These are phyloP conservation scores for Ctena decussata DNA, from an alignment of 2,888 invertebrate genomes.

Conservation along the genomic window DNA sequence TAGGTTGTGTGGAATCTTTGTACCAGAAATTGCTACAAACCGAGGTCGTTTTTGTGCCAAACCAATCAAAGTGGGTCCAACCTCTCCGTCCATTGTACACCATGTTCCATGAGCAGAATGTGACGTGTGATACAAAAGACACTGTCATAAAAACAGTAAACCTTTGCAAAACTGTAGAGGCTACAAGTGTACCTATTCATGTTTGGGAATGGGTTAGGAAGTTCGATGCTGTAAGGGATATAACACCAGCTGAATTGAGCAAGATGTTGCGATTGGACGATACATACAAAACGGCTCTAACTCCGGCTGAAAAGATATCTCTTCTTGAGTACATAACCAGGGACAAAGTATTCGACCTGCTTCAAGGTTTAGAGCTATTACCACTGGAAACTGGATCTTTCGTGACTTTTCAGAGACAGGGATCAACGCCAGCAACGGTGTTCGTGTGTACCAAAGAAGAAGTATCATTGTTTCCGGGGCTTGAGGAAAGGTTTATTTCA, in stretches of 20 bases:
- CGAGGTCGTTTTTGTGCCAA: background rate
- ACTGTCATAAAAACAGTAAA: background rate
- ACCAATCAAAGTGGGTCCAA: background rate
- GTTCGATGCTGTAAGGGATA: background rate
- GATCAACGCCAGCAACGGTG: background rate
- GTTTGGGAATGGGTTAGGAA: background rate
- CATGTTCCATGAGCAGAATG: background rate
- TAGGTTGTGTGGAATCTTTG: slow-evolving; percentile 62
- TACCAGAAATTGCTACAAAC: background rate
- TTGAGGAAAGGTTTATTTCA: background rate
- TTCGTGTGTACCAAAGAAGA: background rate
- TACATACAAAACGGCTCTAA: background rate
- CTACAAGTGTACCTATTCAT: background rate
- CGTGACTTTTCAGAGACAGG: background rate
- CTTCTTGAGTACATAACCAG: background rate
- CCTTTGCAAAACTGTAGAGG: background rate
- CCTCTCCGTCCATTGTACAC: background rate
- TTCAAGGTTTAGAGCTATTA: too few species aligned
- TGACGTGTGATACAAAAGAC: background rate
- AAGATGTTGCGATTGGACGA: background rate
- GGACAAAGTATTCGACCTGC: background rate
- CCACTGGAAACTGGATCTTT: slow-evolving; percentile 15
- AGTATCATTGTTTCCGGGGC: background rate
- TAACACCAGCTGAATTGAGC: background rate
- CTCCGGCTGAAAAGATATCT: background rate